Evolutionary conservation across 1,140 invertebrate genomes (phyloP).

Genomic region (Cyclina sinensis): DNA sequence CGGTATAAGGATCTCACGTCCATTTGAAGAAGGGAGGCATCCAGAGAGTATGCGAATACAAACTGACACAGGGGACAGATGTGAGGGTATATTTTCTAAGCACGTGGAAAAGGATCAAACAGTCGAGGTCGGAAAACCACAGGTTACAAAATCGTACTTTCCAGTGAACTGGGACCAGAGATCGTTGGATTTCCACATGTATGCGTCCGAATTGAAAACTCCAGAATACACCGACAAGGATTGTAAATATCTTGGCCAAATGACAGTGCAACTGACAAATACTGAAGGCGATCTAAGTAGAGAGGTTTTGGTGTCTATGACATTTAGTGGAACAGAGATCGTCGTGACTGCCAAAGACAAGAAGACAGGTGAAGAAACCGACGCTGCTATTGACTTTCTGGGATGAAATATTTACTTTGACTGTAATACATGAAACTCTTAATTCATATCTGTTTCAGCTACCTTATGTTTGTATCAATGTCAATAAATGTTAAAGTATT

Average conservation of each 20-base stretch:
- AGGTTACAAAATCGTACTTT: not conserved
- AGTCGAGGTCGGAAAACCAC: not conserved
- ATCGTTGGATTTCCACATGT: not conserved
- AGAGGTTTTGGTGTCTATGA: not conserved
- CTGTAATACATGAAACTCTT: no score
- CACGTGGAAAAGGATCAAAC: not conserved
- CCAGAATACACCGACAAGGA: not conserved
- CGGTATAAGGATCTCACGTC: not conserved
- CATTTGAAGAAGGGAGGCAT: not conserved
- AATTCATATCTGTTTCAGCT: no score
- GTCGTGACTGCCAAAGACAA: not conserved
- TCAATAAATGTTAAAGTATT: no score
- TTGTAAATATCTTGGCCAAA: not conserved
- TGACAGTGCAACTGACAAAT: not conserved
- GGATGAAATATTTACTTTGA: not conserved
- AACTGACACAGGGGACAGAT: not conserved
- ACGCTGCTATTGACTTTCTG: not conserved
- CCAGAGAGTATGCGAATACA: not conserved
- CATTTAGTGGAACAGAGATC: constrained; percentile 32
- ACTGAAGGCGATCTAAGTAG: not conserved
- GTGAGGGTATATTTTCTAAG: not conserved
- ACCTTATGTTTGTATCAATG: no score
- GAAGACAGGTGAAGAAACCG: not conserved
- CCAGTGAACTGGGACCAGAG: not conserved
- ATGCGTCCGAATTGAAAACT: not conserved